A percentile compares a stretch with the other conserved stretches of the same genome.
phyloP scores from a whole-genome alignment of 2,113 vertebrate species.

The Ceyx cyanopectus region DNA sequence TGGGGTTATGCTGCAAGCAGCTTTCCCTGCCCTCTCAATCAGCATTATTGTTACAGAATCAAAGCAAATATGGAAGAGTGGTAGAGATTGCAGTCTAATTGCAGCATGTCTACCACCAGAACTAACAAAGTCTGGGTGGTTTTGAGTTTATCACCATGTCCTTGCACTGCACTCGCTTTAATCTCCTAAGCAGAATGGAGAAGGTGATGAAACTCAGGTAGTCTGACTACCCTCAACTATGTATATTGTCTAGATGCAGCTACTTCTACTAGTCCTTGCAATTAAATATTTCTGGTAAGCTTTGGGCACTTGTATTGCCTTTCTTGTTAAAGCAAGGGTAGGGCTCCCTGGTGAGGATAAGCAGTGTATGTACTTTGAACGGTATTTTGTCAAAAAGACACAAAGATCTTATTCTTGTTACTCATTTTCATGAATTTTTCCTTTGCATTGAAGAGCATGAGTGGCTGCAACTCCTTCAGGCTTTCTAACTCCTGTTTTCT shows the following conservation, averaged over 20 bases:
- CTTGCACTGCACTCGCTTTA: background rate
- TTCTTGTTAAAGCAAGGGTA: background rate
- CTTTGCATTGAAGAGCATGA: background rate
- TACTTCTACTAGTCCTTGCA: background rate
- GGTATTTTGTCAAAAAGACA: background rate
- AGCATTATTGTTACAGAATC: background rate
- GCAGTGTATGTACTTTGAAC: background rate
- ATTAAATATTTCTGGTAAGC: background rate
- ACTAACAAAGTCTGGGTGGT: background rate
- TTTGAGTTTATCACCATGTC: background rate
- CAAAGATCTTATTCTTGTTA: background rate
- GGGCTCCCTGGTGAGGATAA: background rate
- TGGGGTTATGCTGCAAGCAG: background rate
- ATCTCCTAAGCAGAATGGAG: background rate
- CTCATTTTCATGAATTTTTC: background rate
- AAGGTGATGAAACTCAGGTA: background rate
- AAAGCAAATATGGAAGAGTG: background rate
- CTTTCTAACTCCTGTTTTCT: slow-evolving; percentile 30
- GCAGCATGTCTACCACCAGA: background rate
- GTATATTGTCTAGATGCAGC: background rate
- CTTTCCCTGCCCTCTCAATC: background rate
- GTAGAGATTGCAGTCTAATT: background rate
- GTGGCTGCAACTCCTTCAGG: background rate
- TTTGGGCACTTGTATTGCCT: background rate
- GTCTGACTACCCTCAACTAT: background rate